These are phyloP conservation scores for Achroia grisella DNA, from an alignment of 1,140 invertebrate genomes.

Conservation along the genomic window DNA sequence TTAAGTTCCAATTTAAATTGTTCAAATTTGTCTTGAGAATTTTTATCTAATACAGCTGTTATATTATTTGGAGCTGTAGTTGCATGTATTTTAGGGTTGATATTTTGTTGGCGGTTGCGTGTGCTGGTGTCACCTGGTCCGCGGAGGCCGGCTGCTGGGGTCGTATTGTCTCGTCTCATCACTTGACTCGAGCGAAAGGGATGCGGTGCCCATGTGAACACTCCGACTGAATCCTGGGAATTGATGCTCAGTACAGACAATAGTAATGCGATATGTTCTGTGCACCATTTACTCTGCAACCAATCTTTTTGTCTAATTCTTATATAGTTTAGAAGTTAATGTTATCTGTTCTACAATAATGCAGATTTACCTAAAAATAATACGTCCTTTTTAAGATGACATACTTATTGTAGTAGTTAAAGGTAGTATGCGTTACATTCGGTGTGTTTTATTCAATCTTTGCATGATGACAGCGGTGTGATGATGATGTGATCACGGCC, in stretches of 20 bases:
- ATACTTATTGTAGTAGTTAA: too few relatives aligned
- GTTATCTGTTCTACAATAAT: too few relatives aligned
- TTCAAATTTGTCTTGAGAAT: slow-evolving; percentile 17
- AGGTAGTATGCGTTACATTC: too few relatives aligned
- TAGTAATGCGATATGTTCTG: slow-evolving; percentile 45
- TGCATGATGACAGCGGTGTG: too few relatives aligned
- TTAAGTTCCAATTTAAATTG: slow-evolving; percentile 37
- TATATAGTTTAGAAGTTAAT: too few relatives aligned
- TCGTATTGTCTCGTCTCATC: slow-evolving; percentile 54
- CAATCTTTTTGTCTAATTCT: too few relatives aligned
- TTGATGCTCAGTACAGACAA: slow-evolving; percentile 39
- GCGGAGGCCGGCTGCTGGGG: slow-evolving; percentile 46
- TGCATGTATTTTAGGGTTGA: slow-evolving; percentile 5
- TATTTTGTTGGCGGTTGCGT: slow-evolving; percentile 10
- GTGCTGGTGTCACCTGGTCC: slow-evolving; percentile 47
- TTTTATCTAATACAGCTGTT: slow-evolving; percentile 4
- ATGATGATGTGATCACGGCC: too few relatives aligned
- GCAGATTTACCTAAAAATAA: not conserved
- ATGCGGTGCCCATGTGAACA: slow-evolving; percentile 58
- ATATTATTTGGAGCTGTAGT: slow-evolving; percentile 12
- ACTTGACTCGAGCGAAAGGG: slow-evolving; percentile 68
- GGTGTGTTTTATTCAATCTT: too few relatives aligned
- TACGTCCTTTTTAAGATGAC: too few relatives aligned
- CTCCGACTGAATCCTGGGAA: slow-evolving; percentile 58
- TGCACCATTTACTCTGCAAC: not conserved